Percentiles rank a stretch among this genome's conserved stretches.
Evolutionary conservation across 2,888 invertebrate species (phyloP).

Genomic region (Agrochola lota): DNA sequence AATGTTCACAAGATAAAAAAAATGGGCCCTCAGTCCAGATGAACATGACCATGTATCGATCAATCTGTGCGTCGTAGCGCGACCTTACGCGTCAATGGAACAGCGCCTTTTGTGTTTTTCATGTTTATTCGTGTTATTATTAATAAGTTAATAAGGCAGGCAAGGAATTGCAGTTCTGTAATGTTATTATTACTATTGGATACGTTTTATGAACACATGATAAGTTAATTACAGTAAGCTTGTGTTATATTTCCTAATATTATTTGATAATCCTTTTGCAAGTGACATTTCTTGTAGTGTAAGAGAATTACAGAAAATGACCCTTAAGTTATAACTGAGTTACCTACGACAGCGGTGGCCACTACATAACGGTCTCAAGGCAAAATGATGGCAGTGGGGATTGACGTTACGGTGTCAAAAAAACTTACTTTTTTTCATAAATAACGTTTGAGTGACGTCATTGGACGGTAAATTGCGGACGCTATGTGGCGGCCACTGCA

Average conservation of each 20-base stretch:
- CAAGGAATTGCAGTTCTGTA: not conserved
- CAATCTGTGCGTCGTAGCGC: not conserved
- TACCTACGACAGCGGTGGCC: not conserved
- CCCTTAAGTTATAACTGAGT: too few relatives aligned
- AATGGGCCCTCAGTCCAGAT: too few relatives aligned
- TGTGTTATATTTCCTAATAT: not conserved
- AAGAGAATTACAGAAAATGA: not conserved
- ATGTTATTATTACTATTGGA: slow-evolving; percentile 9
- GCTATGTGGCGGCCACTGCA: not conserved
- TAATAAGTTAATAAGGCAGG: not conserved
- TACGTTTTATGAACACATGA: slow-evolving; percentile 36
- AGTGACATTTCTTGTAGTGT: not conserved
- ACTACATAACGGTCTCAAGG: not conserved
- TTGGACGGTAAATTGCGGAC: too few relatives aligned
- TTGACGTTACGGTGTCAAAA: too few relatives aligned
- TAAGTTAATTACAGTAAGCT: not conserved
- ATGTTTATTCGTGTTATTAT: not conserved
- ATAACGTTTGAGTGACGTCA: too few relatives aligned
- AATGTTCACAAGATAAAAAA: too few relatives aligned
- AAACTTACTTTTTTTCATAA: too few relatives aligned
- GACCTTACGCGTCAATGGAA: not conserved
- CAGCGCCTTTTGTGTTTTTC: not conserved
- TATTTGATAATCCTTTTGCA: slow-evolving; percentile 8
- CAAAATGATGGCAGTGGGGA: not conserved
- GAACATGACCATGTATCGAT: too few relatives aligned